Conservation (phyloP, 2,888 invertebrate species). For the Panorpa germanica region DNA sequence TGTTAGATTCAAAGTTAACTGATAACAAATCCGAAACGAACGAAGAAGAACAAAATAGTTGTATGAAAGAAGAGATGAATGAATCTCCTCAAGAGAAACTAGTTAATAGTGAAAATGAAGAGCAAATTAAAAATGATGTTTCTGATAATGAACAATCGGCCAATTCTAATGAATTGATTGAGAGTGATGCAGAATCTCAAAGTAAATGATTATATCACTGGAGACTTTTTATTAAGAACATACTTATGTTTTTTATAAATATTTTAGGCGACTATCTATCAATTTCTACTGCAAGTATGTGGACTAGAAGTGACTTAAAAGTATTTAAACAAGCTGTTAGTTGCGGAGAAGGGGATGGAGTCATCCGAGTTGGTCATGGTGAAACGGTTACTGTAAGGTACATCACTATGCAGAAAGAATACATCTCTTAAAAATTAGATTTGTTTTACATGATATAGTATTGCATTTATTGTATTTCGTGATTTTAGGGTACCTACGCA, state of each 20-base stretch:
- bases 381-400: conserved; percentile 78
- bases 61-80: conserved; percentile 15
- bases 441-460: conserved; percentile 2
- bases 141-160: conserved; percentile 23
- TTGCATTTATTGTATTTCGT: conserved; percentile 7
- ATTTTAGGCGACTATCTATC: conserved; percentile 26
- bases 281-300: conserved; percentile 74
- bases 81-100: conserved; percentile 17
- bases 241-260: conserved; percentile 18
- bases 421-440: too few species aligned
- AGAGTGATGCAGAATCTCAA: conserved; percentile 12
- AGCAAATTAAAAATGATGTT: conserved; percentile 11
- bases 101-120: conserved; percentile 15
- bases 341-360: conserved; percentile 63
- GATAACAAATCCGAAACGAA: conserved; percentile 12
- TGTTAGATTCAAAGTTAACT: conserved; percentile 2
- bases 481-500: conserved; percentile 87
- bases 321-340: conserved; percentile 82
- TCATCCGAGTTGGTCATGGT: conserved; percentile 86
- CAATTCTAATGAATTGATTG: conserved; percentile 22
- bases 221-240: conserved; percentile 4
- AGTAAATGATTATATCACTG: conserved; percentile 19
- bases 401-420: conserved; percentile 1
- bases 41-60: conserved; percentile 17
- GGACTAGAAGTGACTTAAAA: conserved; percentile 77